phyloP scores from a whole-genome alignment of 2,113 vertebrate species.

The Sakesphorus luctuosus region DNA sequence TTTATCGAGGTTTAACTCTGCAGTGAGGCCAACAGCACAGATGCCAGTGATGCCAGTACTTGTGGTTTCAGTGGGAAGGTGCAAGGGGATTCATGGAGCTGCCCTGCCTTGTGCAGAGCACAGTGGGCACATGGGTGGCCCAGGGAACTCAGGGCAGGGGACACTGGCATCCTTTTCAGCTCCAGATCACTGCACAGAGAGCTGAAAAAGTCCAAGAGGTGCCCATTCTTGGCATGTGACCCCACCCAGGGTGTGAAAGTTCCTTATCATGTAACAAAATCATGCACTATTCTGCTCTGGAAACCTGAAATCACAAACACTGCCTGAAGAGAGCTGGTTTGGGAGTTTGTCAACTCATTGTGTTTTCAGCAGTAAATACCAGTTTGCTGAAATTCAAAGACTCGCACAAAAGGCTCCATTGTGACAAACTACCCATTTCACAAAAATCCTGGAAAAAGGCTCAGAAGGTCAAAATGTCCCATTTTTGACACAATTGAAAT shows the following conservation, averaged over 20 bases:
- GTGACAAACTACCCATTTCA: constrained; percentile 51
- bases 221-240: rapidly evolving
- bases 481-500: constrained; percentile 19
- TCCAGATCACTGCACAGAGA: not conserved
- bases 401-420: constrained; percentile 39
- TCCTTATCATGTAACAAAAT: not conserved
- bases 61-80: not conserved
- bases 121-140: not conserved
- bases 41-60: not conserved
- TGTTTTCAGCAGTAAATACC: constrained; percentile 39
- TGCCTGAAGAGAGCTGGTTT: not conserved
- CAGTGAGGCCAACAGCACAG: not conserved
- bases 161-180: not conserved
- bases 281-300: not conserved
- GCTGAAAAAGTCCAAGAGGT: not conserved
- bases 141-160: not conserved
- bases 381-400: constrained; percentile 44
- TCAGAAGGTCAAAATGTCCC: constrained; percentile 39
- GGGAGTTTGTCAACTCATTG: not conserved
- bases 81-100: not conserved
- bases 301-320: not conserved
- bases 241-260: not conserved
- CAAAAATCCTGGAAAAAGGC: constrained; percentile 24
- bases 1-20: constrained; percentile 20
- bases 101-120: not conserved